These are phyloP conservation scores for Pomatostomus ruficeps DNA, from an alignment of 2,113 vertebrate species.

Conservation along the genomic window DNA sequence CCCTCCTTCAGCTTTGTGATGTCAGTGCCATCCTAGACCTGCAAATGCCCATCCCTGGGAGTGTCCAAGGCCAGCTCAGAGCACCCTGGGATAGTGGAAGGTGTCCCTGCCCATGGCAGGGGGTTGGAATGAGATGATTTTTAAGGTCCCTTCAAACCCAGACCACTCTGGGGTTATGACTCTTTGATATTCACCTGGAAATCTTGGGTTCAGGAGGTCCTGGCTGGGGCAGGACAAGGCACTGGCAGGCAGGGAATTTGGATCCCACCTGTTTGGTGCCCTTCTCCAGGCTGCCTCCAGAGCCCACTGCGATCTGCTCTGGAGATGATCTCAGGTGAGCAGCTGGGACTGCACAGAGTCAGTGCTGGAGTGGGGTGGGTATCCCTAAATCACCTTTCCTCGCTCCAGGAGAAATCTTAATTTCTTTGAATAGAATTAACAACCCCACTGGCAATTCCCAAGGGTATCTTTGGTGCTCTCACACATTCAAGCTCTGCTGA, in stretches of 20 bases:
- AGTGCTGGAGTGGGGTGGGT: not conserved
- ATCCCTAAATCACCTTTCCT: not conserved
- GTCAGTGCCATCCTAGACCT: not conserved
- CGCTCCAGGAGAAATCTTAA: not conserved
- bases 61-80: not conserved
- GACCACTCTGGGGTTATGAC: fast-evolving
- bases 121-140: fast-evolving
- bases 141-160: not conserved
- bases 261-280: no score
- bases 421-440: not conserved
- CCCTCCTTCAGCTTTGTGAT: not conserved
- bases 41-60: not conserved
- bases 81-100: not conserved
- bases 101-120: not conserved
- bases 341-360: not conserved
- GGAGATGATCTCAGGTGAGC: not conserved
- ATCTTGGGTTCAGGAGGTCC: fast-evolving
- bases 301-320: not conserved
- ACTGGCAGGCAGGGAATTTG: not conserved
- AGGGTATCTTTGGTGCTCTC: not conserved
- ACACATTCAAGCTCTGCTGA: not conserved
- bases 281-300: not conserved
- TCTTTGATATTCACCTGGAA: not conserved
- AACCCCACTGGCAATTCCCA: not conserved
- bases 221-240: fast-evolving